Percentiles rank a stretch among this genome's conserved stretches.
These are phyloP conservation scores for Eupithecia subfuscata DNA, from an alignment of 2,888 invertebrate species.

Conservation along the genomic window DNA sequence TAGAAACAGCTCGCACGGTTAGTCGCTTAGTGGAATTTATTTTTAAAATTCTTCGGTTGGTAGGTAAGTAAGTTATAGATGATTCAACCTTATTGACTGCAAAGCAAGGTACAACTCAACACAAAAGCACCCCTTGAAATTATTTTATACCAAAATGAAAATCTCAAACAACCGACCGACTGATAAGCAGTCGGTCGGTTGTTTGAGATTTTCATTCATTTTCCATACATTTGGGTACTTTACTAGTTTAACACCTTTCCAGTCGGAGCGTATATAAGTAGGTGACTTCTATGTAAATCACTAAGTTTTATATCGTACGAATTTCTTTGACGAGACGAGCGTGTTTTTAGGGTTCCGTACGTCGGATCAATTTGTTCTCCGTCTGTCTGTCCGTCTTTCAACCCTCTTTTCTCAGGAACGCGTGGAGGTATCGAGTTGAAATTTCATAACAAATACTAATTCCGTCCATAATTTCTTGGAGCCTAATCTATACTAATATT, in stretches of 20 bases:
- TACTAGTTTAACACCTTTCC: slow-evolving; percentile 63
- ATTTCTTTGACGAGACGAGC: slow-evolving; percentile 40
- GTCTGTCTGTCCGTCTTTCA: too few species aligned
- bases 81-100: neutral
- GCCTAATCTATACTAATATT: too few species aligned
- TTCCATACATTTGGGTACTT: slow-evolving; percentile 38
- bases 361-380: too few species aligned
- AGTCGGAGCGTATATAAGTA: slow-evolving; percentile 59
- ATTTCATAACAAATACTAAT: too few species aligned
- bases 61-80: neutral
- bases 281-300: slow-evolving; percentile 61
- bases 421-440: too few species aligned
- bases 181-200: neutral
- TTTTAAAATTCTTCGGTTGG: slow-evolving; percentile 16
- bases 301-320: slow-evolving; percentile 55
- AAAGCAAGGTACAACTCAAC: neutral
- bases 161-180: too few species aligned
- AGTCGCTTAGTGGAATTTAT: slow-evolving; percentile 29
- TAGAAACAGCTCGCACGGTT: slow-evolving; percentile 49
- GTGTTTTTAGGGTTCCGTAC: slow-evolving; percentile 30
- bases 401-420: too few species aligned
- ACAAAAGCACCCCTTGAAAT: neutral
- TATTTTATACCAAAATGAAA: neutral
- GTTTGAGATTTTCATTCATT: neutral
- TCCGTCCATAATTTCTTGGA: too few species aligned